These are phyloP conservation scores for Stomatorhinus walkeri DNA, from an alignment of 2,797 vertebrate genomes.

Conservation along the genomic window DNA sequence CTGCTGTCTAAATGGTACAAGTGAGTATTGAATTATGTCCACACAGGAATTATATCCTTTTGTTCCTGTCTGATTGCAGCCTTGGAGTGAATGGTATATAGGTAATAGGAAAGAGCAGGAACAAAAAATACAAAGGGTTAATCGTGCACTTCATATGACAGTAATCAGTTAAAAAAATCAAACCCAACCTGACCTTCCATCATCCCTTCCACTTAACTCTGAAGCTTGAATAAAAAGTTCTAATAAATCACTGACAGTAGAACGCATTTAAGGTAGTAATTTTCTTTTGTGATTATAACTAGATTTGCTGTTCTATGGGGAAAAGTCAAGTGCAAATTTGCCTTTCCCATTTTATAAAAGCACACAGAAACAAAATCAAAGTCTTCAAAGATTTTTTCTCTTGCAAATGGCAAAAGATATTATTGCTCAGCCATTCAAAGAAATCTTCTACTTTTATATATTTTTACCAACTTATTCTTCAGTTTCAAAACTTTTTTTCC, in stretches of 20 bases:
- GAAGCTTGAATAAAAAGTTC: conserved; percentile 25
- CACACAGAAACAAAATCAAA: conserved; percentile 16
- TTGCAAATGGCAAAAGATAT: conserved; percentile 18
- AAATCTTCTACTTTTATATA: conserved; percentile 18
- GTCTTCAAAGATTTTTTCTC: conserved; percentile 25
- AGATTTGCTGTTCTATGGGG: conserved; percentile 2
- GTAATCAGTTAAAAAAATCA: conserved; percentile 25
- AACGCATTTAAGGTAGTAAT: conserved; percentile 29
- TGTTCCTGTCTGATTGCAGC: background rate
- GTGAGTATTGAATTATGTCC: conserved; percentile 18
- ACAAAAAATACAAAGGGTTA: conserved; percentile 17
- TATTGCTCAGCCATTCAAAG: conserved; percentile 14
- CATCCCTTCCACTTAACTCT: conserved; percentile 31
- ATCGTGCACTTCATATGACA: conserved; percentile 21
- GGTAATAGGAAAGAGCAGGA: conserved; percentile 14
- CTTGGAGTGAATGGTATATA: conserved; percentile 1
- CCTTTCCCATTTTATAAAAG: conserved; percentile 26
- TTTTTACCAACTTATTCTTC: background rate
- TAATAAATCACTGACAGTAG: conserved; percentile 33
- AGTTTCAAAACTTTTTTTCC: conserved; percentile 7
- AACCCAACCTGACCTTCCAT: conserved; percentile 7
- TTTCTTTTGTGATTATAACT: conserved; percentile 28
- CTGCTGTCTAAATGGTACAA: background rate
- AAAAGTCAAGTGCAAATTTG: conserved; percentile 10
- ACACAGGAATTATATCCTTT: conserved; percentile 24